phyloP scores from a whole-genome alignment of 2,888 invertebrate genomes.

The Drosophila diplacantha region DNA sequence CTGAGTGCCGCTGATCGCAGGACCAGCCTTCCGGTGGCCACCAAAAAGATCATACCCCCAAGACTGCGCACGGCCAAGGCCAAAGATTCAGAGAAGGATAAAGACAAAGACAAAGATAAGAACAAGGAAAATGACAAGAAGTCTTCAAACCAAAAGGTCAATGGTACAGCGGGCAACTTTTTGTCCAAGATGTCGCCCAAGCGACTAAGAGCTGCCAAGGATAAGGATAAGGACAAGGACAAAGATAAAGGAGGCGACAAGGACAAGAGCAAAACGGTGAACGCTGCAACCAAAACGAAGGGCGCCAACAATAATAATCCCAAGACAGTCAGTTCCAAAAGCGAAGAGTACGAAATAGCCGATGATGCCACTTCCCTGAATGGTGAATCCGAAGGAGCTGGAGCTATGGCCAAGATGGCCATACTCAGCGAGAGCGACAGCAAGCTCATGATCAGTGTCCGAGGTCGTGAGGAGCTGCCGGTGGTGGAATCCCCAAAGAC shows the following conservation, averaged over 20 bases:
- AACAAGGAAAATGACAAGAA: constrained; percentile 61
- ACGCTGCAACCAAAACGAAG: constrained; percentile 22
- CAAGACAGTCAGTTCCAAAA: constrained; percentile 38
- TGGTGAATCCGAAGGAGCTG: constrained; percentile 64
- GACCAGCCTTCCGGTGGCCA: constrained; percentile 47
- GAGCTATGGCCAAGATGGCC: constrained; percentile 78
- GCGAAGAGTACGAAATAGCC: constrained; percentile 80
- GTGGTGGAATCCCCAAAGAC: constrained; percentile 75
- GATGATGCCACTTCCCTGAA: constrained; percentile 79
- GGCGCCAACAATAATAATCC: constrained; percentile 46
- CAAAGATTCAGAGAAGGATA: constrained; percentile 57
- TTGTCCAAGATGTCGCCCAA: constrained; percentile 71
- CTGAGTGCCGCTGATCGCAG: constrained; percentile 66
- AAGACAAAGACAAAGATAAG: constrained; percentile 59
- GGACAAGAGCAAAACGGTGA: constrained; percentile 28
- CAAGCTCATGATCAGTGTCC: constrained; percentile 79
- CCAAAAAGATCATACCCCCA: constrained; percentile 36
- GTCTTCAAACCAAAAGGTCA: constrained; percentile 54
- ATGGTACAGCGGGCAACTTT: constrained; percentile 48
- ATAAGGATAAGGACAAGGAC: constrained; percentile 46
- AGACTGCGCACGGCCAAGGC: constrained; percentile 49
- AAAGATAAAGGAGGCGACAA: constrained; percentile 37
- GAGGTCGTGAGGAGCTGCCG: constrained; percentile 86
- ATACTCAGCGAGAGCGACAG: constrained; percentile 78
- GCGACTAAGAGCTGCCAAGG: constrained; percentile 46